Conservation (phyloP, 2,113 vertebrate species). For the Muscicapa adusta region DNA sequence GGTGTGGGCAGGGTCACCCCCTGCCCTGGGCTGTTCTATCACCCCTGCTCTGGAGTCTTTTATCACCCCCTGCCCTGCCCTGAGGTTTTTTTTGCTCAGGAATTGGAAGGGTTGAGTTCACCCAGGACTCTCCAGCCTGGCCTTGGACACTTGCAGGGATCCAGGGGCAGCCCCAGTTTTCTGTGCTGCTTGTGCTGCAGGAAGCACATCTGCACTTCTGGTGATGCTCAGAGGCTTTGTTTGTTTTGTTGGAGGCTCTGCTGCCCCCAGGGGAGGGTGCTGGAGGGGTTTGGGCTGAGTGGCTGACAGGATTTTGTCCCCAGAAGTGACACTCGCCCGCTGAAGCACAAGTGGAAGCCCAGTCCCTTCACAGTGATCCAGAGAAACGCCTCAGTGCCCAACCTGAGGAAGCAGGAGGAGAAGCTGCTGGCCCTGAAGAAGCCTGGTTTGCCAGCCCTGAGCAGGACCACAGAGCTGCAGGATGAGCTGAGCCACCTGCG, state of each 20-base stretch:
- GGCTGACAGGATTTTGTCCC: background rate
- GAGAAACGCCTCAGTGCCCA: slow-evolving; percentile 95
- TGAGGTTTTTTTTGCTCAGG: background rate
- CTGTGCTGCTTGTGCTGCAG: background rate
- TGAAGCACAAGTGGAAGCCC: slow-evolving; percentile 95
- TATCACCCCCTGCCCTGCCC: fast-evolving
- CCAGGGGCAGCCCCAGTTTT: background rate
- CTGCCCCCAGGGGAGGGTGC: background rate
- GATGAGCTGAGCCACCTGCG: slow-evolving; percentile 92
- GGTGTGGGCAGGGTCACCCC: background rate
- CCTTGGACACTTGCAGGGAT: background rate
- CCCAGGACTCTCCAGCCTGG: background rate
- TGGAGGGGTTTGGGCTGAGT: background rate
- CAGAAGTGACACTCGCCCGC: slow-evolving; percentile 90
- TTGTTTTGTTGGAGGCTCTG: background rate
- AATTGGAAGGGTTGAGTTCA: background rate
- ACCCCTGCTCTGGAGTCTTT: no score
- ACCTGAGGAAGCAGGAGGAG: slow-evolving; percentile 91
- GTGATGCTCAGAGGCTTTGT: fast-evolving
- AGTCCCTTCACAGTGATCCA: slow-evolving; percentile 94
- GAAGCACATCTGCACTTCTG: background rate
- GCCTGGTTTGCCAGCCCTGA: slow-evolving; percentile 89
- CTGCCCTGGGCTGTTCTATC: fast-evolving
- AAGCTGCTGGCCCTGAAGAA: slow-evolving; percentile 90
- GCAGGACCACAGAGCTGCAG: slow-evolving; percentile 90